Evolutionary conservation across 1,140 invertebrate species (phyloP), one percentile per base, ranked within the genome.

Genomic region (Cyphomyrmex costatus): DNA sequence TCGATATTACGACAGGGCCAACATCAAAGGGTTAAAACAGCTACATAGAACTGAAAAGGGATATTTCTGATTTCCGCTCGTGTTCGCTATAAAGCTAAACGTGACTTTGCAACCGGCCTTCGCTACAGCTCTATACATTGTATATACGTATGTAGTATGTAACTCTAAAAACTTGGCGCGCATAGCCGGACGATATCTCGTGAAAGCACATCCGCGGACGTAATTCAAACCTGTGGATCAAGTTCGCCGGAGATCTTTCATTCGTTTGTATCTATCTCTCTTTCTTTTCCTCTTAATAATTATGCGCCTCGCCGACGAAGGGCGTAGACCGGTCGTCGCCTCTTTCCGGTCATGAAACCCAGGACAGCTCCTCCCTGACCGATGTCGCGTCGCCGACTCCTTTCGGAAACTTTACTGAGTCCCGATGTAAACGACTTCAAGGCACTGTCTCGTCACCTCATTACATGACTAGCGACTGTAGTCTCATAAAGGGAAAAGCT

Each of bases 381-480:
- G 51, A 5, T 14, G 53, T 56, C 74, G 74, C 36, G 71, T 87
- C 65, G 46, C 33, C 42, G 42, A 36, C 58, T 51, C 73, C 58
- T 78, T 83, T 86, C 61, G 78, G 30, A 71, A 86, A 86, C 74
- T 79, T 86, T 70, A 51, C 36, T 51, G 82, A 66, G 73, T 78
- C 58, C 14, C 60, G 76, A 86, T 86, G 77, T 86, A 86, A 86
- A 86, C 84, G 87, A 82, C 70, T 71, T 6, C 33, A 71, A 86
- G 42, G 58, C 51, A 60, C 78, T 61, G 83, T 82, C 88, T 82
- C 65, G 87, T 84, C 88, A 82, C 68, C 76, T 89, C 76, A 70
- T 89, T 89, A 88, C 63, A 77, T 76, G 33, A 84, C 49, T 63
- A 78, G 53, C 77, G 19, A 8, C 36, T 12, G 85, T 14, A 12